phyloP scores from a whole-genome alignment of 2,113 vertebrate species.

The Typhlomys cinereus region DNA sequence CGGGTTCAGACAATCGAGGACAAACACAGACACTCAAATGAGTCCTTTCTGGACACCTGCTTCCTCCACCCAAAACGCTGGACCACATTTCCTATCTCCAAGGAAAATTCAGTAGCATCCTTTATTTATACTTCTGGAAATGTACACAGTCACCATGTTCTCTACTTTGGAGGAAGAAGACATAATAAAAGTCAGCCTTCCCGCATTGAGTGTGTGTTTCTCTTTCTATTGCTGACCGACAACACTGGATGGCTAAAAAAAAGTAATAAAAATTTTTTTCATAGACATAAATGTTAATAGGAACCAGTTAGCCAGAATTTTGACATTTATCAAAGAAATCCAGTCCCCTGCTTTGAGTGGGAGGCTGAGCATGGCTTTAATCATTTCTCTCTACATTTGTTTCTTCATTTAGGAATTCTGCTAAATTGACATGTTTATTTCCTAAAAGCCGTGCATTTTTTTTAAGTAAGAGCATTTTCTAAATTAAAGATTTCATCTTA shows the following conservation, averaged over 20 bases:
- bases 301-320: neutral
- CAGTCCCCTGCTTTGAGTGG: neutral
- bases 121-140: constrained; percentile 60
- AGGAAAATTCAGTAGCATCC: neutral
- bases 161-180: constrained; percentile 36
- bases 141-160: constrained; percentile 21
- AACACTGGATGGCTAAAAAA: neutral
- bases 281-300: neutral
- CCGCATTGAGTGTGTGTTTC: neutral
- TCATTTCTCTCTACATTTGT: neutral
- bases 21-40: constrained; percentile 79
- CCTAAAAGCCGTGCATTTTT: neutral
- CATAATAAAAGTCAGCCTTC: neutral
- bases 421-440: neutral
- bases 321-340: neutral
- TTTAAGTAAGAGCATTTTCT: neutral
- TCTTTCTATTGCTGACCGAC: neutral
- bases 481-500: constrained; percentile 23
- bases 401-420: neutral
- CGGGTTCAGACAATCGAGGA: constrained; percentile 80
- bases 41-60: constrained; percentile 84
- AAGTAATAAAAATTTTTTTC: neutral
- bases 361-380: neutral
- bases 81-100: constrained; percentile 55
- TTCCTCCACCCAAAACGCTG: constrained; percentile 63